A percentile compares a stretch with the other conserved stretches of the same genome.
These are phyloP conservation scores for Lathronympha strigana DNA, from an alignment of 2,888 invertebrate species.

Conservation along the genomic window DNA sequence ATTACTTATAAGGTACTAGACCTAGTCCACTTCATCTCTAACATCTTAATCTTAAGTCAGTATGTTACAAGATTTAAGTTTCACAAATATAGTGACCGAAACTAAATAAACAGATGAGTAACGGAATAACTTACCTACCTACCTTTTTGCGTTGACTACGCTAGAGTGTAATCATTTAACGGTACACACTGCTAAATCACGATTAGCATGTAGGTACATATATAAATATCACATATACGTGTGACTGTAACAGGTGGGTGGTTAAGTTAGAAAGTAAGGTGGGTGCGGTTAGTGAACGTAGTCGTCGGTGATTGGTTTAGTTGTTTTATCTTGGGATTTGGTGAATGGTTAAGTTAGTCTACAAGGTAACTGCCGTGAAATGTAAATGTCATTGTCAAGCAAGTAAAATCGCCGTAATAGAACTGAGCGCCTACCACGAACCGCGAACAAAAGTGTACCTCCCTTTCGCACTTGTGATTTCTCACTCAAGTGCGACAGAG, in stretches of 20 bases:
- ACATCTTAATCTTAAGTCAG: too few relatives aligned
- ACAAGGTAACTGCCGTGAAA: too few relatives aligned
- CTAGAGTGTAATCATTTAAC: background rate
- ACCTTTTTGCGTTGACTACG: background rate
- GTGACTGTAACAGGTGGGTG: slow-evolving; percentile 10
- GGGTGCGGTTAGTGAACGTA: slow-evolving; percentile 29
- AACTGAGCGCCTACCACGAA: too few relatives aligned
- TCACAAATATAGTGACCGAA: too few relatives aligned
- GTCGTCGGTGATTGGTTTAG: slow-evolving; percentile 28
- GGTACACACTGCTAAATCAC: slow-evolving; percentile 20
- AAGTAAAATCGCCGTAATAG: too few relatives aligned
- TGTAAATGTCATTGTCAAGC: too few relatives aligned
- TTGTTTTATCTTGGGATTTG: slow-evolving; percentile 14
- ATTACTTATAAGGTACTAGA: too few relatives aligned
- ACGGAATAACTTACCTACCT: background rate
- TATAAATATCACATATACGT: background rate
- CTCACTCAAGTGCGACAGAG: too few relatives aligned
- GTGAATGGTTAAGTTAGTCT: background rate
- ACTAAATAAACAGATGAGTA: background rate
- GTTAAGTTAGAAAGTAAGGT: slow-evolving; percentile 34
- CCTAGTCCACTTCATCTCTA: too few relatives aligned
- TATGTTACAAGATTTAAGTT: too few relatives aligned
- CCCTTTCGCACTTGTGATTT: too few relatives aligned
- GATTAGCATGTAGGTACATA: slow-evolving; percentile 4
- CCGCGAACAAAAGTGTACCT: too few relatives aligned